Conservation (phyloP, 2,113 vertebrate genomes). For the Hemichromis elongatus region DNA sequence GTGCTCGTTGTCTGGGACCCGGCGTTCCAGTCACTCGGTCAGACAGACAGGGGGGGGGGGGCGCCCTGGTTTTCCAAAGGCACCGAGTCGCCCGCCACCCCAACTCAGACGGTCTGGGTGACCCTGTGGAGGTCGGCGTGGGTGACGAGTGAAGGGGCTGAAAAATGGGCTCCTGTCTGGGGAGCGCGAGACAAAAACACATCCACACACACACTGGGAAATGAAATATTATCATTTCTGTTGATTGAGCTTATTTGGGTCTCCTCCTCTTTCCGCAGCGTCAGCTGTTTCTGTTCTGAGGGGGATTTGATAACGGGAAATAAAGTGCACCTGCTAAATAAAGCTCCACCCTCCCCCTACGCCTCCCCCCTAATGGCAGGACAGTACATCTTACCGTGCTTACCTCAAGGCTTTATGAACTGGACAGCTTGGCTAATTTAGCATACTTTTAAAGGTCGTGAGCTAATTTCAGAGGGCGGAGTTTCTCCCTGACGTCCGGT, state of each 20-base stretch:
- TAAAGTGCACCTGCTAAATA: slow-evolving; percentile 75
- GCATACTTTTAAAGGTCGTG: slow-evolving; percentile 66
- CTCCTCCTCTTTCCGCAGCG: slow-evolving; percentile 52
- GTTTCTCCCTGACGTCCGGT: not conserved
- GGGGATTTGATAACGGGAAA: slow-evolving; percentile 70
- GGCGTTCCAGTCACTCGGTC: not conserved
- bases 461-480: slow-evolving; percentile 22
- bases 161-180: slow-evolving; percentile 45
- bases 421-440: slow-evolving; percentile 60
- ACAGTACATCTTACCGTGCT: slow-evolving; percentile 40
- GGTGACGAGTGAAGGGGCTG: slow-evolving; percentile 5
- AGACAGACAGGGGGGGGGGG: not conserved
- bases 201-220: slow-evolving; percentile 23
- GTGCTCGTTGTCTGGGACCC: not conserved
- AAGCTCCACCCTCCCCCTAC: slow-evolving; percentile 23
- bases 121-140: slow-evolving; percentile 18
- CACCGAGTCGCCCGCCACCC: not conserved
- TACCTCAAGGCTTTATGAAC: slow-evolving; percentile 46
- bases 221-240: slow-evolving; percentile 70
- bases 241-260: slow-evolving; percentile 76
- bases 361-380: slow-evolving; percentile 9
- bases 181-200: not conserved
- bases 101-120: not conserved
- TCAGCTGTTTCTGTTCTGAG: slow-evolving; percentile 62
- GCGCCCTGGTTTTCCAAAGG: slow-evolving; percentile 32